Base-by-base conservation (phyloP, 2,797 vertebrate genomes). In the Hydrocynus forskahlii region DNA sequence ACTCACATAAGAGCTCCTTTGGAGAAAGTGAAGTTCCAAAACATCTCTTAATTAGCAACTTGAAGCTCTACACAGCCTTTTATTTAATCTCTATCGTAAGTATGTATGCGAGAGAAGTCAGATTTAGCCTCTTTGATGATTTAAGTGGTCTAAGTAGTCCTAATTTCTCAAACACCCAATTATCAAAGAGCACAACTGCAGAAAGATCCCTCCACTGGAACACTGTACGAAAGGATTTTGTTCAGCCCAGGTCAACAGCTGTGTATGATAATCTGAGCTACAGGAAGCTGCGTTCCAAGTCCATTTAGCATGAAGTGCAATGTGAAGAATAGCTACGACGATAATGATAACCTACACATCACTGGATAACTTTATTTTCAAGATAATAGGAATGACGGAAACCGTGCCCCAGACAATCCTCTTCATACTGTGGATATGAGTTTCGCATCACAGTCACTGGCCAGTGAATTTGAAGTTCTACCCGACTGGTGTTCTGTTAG, bases 121-220 rank as follows among this genome's bases (percentile, higher is more conserved):
- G 21, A 23, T 69, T 43, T 69, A 69, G 67, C 43, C 23, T 43
- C 78, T 83, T 83, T 83, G 82, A 83, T 80, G 67, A 76, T 66
- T 66, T 67, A 60, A 76, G 69, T 52, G 71, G 38, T 54, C 52
- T 76, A 76, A 83, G 76, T 76, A 80, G 50, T 66, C 25, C 52
- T 77, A 66, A 80, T 73, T 76, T 73, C 73, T 72, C 82, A 66
- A 66, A 80, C 2, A 10, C 52, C 68, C 25, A 67, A 76, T 83
- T 75, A 80, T 83, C 82, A 83, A 72, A 80, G 78, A 29, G 12
- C 52, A 67, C 50, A 70, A 83, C 82, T 80, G 75, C 80, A 76
- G 63, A 40, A 43, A 67, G 13, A 67, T 8, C 63, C 8, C 17
- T 7, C 21, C 8, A 4, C 63, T 67, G 7, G 1, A 43, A 43